phyloP scores from a whole-genome alignment of 2,888 invertebrate genomes.

The Hedychridium roseum region DNA sequence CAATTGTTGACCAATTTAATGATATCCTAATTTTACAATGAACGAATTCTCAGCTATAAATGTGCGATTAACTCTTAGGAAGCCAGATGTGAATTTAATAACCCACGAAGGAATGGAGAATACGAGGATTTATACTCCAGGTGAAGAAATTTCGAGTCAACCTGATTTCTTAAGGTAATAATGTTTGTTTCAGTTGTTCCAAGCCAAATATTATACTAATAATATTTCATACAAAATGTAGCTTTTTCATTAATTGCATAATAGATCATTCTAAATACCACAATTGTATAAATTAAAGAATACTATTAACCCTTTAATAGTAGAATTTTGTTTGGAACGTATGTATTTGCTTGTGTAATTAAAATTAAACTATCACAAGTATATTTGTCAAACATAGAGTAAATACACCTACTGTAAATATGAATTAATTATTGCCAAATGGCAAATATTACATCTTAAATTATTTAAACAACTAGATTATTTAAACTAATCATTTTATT shows the following conservation, averaged over 20 bases:
- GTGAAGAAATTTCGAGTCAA: conserved; percentile 85
- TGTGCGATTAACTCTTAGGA: conserved; percentile 51
- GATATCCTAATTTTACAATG: conserved; percentile 18
- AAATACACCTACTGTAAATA: too few species aligned
- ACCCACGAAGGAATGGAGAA: conserved; percentile 67
- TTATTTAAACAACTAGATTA: too few species aligned
- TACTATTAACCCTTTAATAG: too few species aligned
- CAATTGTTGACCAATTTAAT: neutral
- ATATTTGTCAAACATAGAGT: too few species aligned
- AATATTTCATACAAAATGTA: neutral
- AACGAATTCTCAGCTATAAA: conserved; percentile 41
- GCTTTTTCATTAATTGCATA: neutral
- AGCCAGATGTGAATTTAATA: conserved; percentile 49
- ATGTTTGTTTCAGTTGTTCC: too few species aligned
- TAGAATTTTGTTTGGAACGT: too few species aligned
- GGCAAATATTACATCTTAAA: too few species aligned
- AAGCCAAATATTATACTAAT: too few species aligned
- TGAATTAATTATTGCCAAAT: too few species aligned
- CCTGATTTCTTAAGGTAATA: conserved; percentile 82
- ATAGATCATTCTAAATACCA: neutral
- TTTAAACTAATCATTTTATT: too few species aligned
- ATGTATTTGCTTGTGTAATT: too few species aligned
- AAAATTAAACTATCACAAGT: neutral
- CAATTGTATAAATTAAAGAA: too few species aligned
- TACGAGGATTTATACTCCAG: conserved; percentile 83